These are phyloP conservation scores for Atherinomorus stipes DNA, from an alignment of 2,113 vertebrate genomes.

Conservation along the genomic window DNA sequence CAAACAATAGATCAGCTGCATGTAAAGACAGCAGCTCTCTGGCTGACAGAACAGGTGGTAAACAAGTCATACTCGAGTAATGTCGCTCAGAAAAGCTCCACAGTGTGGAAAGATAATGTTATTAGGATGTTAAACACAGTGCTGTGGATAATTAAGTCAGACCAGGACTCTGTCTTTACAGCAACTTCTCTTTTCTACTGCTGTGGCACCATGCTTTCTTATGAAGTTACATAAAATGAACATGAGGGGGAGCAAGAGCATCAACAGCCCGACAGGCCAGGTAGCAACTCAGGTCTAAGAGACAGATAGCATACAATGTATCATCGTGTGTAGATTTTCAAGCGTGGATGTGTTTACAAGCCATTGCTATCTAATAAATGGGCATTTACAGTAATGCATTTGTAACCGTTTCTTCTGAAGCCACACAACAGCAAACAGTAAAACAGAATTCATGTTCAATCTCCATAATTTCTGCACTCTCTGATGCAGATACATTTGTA, in stretches of 20 bases:
- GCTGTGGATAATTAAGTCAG: constrained; percentile 16
- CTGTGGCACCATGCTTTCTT: constrained; percentile 41
- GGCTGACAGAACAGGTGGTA: not conserved
- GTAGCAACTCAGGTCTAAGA: constrained; percentile 26
- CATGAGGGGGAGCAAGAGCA: constrained; percentile 53
- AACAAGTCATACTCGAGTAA: not conserved
- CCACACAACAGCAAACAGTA: constrained; percentile 24
- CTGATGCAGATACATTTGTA: constrained; percentile 27
- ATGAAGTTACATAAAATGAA: constrained; percentile 56
- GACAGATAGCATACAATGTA: constrained; percentile 34
- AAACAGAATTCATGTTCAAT: constrained; percentile 66
- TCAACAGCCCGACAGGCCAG: constrained; percentile 30
- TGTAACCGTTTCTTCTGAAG: constrained; percentile 36
- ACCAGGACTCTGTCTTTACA: constrained; percentile 28
- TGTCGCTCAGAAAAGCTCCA: not conserved
- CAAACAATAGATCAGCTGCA: constrained; percentile 42
- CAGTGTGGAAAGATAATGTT: not conserved
- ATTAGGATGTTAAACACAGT: constrained; percentile 24
- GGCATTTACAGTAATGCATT: constrained; percentile 9
- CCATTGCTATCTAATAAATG: constrained; percentile 38
- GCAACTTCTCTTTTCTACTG: constrained; percentile 21
- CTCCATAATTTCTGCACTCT: constrained; percentile 8
- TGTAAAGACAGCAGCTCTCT: constrained; percentile 31
- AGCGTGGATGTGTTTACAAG: constrained; percentile 25
- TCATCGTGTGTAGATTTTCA: constrained; percentile 15